Percentiles rank a stretch among this genome's conserved stretches.
These are phyloP conservation scores for Cynocephalus volans DNA, from an alignment of 2,113 vertebrate species.

Conservation along the genomic window DNA sequence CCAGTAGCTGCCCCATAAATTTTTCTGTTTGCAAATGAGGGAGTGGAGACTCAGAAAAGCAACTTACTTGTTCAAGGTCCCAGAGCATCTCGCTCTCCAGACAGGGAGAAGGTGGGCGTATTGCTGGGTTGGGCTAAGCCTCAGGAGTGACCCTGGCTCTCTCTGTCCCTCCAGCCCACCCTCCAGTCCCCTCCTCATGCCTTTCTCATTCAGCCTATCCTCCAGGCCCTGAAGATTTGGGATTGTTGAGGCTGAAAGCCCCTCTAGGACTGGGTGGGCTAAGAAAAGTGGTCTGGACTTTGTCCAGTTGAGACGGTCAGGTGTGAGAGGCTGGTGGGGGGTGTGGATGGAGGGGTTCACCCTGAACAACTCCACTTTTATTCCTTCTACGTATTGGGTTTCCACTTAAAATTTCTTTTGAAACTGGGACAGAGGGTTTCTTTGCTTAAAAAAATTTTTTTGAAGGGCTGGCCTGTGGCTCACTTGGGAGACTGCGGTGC, in stretches of 20 bases:
- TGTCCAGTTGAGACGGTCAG: background rate
- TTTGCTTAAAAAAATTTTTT: background rate
- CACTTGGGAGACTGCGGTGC: too few species aligned
- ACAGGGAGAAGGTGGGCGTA: background rate
- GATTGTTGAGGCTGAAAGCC: background rate
- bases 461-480: too few species aligned
- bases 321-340: background rate
- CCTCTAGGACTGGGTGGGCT: background rate
- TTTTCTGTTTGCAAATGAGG: background rate
- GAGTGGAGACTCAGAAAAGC: background rate
- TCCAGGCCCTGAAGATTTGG: background rate
- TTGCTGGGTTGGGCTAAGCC: background rate
- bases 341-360: background rate
- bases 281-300: background rate
- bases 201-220: background rate
- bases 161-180: background rate
- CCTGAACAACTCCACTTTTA: background rate
- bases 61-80: background rate
- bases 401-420: background rate
- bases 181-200: accelerated
- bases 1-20: background rate
- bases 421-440: slow-evolving; percentile 43
- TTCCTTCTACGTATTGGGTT: background rate
- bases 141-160: background rate
- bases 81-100: background rate